A percentile compares a stretch with the other conserved stretches of the same genome.
Evolutionary conservation across 2,797 vertebrate genomes (phyloP).

Genomic region (Myotis pilosus): DNA sequence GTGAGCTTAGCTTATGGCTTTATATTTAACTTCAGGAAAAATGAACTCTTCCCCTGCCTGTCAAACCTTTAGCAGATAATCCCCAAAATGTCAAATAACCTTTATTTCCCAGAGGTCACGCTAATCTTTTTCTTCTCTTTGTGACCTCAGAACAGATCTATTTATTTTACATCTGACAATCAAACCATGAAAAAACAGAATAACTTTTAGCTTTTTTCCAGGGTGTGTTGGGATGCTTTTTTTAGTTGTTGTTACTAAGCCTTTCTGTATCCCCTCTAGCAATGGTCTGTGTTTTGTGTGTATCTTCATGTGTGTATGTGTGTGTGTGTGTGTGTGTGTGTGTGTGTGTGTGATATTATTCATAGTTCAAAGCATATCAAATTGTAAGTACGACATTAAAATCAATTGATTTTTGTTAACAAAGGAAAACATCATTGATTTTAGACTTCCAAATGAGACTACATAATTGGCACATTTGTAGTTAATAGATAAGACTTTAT

Average conservation of each 20-base stretch:
- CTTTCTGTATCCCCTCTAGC: not conserved
- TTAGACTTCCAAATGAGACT: not conserved
- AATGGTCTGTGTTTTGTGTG: not conserved
- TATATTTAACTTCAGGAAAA: constrained; percentile 58
- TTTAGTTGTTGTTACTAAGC: not conserved
- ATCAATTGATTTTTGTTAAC: not conserved
- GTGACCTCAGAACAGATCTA: constrained; percentile 57
- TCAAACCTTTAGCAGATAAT: constrained; percentile 60
- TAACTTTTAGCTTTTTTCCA: not conserved
- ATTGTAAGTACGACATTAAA: not conserved
- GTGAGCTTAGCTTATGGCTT: not conserved
- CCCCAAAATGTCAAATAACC: constrained; percentile 48
- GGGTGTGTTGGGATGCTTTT: not conserved
- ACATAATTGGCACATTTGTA: not conserved
- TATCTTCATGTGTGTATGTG: not conserved
- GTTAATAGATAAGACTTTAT: not conserved
- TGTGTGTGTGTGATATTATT: not conserved
- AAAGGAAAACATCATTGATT: not conserved
- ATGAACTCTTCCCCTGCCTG: constrained; percentile 61
- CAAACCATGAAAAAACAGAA: not conserved
- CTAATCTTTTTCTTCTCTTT: constrained; percentile 68
- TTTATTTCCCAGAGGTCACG: constrained; percentile 56
- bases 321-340: not conserved
- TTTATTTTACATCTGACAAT: constrained; percentile 66
- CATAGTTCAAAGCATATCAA: not conserved